Percentiles rank a stretch among this genome's conserved stretches.
phyloP scores from a whole-genome alignment of 2,797 vertebrate genomes.

The Sphenodon punctatus region DNA sequence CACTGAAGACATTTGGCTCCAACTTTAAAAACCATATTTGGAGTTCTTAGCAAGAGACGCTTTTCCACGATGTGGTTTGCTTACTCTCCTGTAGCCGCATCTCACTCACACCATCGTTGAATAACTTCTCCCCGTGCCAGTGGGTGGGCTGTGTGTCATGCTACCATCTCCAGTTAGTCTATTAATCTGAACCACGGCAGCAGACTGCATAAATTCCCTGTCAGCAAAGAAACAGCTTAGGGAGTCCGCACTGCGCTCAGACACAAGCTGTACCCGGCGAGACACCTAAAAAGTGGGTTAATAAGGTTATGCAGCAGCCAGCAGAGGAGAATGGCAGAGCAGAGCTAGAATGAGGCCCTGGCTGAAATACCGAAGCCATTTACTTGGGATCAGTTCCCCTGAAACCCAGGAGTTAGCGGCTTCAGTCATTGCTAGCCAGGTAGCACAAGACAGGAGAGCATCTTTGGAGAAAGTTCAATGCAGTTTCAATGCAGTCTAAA shows the following conservation, averaged over 20 bases:
- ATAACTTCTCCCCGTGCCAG: not conserved
- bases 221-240: not conserved
- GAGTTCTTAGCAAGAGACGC: not conserved
- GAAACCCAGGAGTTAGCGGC: too few species aligned
- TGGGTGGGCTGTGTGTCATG: not conserved
- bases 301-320: not conserved
- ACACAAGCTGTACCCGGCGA: not conserved
- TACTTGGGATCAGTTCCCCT: too few species aligned
- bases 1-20: not conserved
- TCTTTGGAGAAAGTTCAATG: conserved; percentile 1
- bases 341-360: not conserved
- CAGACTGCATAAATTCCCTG: not conserved
- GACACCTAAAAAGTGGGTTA: not conserved
- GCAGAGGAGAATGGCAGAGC: conserved; percentile 19
- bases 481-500: not conserved
- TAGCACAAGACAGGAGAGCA: not conserved
- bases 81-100: not conserved
- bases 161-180: not conserved
- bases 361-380: too few species aligned
- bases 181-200: rapidly evolving
- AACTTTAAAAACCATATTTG: not conserved
- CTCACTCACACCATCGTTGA: not conserved
- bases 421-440: conserved; percentile 48
- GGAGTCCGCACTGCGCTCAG: not conserved
- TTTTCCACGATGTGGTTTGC: not conserved